phyloP scores from a whole-genome alignment of 2,888 invertebrate species.

The Archips crataeganus region DNA sequence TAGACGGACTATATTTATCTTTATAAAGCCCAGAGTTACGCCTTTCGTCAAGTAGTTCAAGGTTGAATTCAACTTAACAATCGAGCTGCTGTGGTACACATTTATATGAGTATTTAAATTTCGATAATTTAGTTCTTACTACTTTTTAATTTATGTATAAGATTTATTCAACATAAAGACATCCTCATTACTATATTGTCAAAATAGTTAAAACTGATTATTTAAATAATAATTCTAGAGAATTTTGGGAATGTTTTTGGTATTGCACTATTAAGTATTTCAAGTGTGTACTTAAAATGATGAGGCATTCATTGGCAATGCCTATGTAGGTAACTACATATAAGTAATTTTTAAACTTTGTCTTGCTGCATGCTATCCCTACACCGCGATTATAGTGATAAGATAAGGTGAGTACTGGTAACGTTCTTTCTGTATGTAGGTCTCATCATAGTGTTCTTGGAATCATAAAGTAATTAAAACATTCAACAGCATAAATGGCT shows the following conservation, averaged over 20 bases:
- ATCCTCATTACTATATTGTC: no score
- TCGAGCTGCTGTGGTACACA: constrained; percentile 4
- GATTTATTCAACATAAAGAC: no score
- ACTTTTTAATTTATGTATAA: background rate
- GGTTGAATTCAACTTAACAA: constrained; percentile 27
- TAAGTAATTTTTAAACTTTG: background rate
- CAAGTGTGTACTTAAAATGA: background rate
- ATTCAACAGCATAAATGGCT: background rate
- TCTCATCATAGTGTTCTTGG: background rate
- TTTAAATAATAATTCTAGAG: no score
- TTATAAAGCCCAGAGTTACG: constrained; percentile 22
- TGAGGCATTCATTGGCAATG: background rate
- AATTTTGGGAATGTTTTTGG: no score
- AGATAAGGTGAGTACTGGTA: constrained; percentile 30
- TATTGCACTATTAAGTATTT: no score
- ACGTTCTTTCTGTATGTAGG: constrained; percentile 8
- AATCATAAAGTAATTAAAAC: constrained; percentile 18
- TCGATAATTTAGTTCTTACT: no score
- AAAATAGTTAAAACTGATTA: no score
- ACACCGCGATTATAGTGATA: constrained; percentile 29
- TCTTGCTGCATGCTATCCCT: constrained; percentile 7
- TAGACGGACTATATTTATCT: constrained; percentile 5
- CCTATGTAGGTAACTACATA: no score
- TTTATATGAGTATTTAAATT: background rate
- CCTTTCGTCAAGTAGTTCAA: constrained; percentile 32